Evolutionary conservation across 2,113 vertebrate species (phyloP), one percentile per base, ranked within the genome.

Genomic region (Burhinus oedicnemus): DNA sequence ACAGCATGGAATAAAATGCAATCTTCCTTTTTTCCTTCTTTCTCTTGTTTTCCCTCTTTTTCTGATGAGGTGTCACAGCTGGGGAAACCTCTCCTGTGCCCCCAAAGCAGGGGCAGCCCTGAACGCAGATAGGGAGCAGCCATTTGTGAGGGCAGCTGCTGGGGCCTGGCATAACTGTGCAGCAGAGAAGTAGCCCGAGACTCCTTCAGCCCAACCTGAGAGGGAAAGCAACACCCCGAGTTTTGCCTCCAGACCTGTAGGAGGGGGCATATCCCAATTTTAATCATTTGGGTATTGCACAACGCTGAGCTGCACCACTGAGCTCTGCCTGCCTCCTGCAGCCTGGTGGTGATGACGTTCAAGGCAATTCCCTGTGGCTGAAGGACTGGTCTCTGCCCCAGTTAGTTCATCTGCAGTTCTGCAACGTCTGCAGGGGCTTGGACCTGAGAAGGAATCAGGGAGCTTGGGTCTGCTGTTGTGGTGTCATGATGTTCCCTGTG

Each of bases 381-480:
- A 14, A 58, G 19, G 58, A 32, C 47, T 47, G 80, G 15, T 54
- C 54, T 71, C 49, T 90, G 80, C 60, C 82, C 38, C 29, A 36
- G 25, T 57, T 51, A 21, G 26, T 64, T 60, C 22, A 13, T 57
- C n/a, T 6, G 55, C 8, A 5, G 21, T 34, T 26, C 20, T 55
- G 60, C 0, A 0, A 7, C 1, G 11, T 38, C 83, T 14, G 44
- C 15, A 22, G n/a, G 2, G 0, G 3, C 38, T 44, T 4, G 11
- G 16, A 5, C 2, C 30, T 30, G 3, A 38, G 69, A 7, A 32
- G 22, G 19, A 11, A 30, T 38, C 2, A 3, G 49, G 26, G 58
- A 19, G 38, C 17, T 34, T 1, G 3, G 10, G 7, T 26, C 36
- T 65, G 72, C 57, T 36, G 22, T 34, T 34, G 52, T 15, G 47